Base-by-base conservation (phyloP, 2,888 invertebrate species). In the Catocala sponsa region DNA sequence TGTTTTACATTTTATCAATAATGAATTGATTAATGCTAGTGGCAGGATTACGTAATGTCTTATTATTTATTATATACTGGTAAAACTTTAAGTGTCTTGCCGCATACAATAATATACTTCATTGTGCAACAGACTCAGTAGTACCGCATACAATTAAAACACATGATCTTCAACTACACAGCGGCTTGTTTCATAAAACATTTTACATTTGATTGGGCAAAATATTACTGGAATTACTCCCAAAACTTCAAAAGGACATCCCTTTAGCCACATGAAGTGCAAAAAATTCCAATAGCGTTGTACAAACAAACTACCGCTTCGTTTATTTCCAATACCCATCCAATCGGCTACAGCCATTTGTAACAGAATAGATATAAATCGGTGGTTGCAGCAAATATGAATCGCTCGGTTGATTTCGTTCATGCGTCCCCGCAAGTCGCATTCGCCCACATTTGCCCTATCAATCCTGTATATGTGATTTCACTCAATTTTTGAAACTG, bases 401-500 rank as follows among this genome's bases (percentile, higher is more conserved):
- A 81, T 83, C 81, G 85, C 80, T 85, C 79, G 82, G 78, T 84
- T 83, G 78, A 81, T 84, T 80, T 77, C 79, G 82, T 78, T 79
- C 81, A 78, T 72, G 75, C 76, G 78, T 66, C 68, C 69, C 79
- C 78, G 74, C 79, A 80, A 81, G 79, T 76, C 76, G 76, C 78
- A 78, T 81, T 77, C 52, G 52, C 11, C n/a, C 52, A 70, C 72
- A 68, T 76, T 77, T 68, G 83, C 87, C 90, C 91, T 89, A 92
- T 92, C 92, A 91, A 93, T 92, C 85, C 84, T 87, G 82, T 90
- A 89, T 92, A 92, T 90, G 91, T 87, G 89, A 92, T 92, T 94
- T 92, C 94, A 91, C 91, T 92, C 92, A 89, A 92, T 93, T 92
- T 94, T 94, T 93, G 91, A 92, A 92, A 91, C 88, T 91, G 91